Base-by-base conservation (phyloP, 2,888 invertebrate genomes). In the Drosophila macrospina region DNA sequence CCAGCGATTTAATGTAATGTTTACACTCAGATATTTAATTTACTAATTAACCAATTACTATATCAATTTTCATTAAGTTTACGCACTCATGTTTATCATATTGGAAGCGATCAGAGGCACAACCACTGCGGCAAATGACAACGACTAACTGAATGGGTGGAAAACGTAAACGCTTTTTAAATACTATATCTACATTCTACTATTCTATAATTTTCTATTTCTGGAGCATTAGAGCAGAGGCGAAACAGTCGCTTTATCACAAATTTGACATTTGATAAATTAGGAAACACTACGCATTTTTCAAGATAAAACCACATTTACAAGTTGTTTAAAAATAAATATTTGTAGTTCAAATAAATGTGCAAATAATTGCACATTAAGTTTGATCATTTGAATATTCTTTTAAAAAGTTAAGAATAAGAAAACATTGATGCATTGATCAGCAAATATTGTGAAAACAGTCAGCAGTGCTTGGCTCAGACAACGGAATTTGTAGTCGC, bases 261-360 rank as follows among this genome's bases (percentile, higher is more conserved):
- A 45, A 45, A 16, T 16, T 8, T 15, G 32, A 44, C 32, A 24
- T 13, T 45, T 28, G 63, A 57, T 48, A 41, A 56, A 62, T 62
- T 47, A 13, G 55, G 39, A 10, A 54, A 45, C 13, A 15, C 28
- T 30, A 24, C 13, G 24, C 4, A 24, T 28, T 34, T 6, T 26
- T 6, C 37, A 15, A 48, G 56, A 63, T 63, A 63, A 56, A 34
- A 34, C 13, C 34, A 36, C n/a, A 56, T 48, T 50, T 16, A 16
- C 13, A 41, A 56, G 42, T 57, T 36, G 34, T 56, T 57, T 63
- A 57, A 36, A 48, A 57, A 63, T 63, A 57, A 42, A 20, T 16
- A 32, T 11, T 47, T 47, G 47, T 34, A 41, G 5, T 10, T 10
- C 1, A n/a, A 52, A 16, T 28, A 7, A 28, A 28, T 1, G 0